A percentile compares a stretch with the other conserved stretches of the same genome.
These are phyloP conservation scores for Manis pentadactyla DNA, from an alignment of 2,797 vertebrate species.

Conservation along the genomic window DNA sequence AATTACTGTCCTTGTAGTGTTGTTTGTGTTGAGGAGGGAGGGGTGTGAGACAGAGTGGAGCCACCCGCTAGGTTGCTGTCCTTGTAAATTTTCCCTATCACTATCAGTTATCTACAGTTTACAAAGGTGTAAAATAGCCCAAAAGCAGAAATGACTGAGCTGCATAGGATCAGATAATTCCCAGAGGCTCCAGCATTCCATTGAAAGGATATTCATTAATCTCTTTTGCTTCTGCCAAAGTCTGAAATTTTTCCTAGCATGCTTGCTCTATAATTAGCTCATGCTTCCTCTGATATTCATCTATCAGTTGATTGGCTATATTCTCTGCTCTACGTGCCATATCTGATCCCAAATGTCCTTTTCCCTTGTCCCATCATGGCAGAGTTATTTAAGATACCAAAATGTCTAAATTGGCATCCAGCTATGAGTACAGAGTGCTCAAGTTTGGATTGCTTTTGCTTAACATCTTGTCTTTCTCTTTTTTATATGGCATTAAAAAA, in stretches of 20 bases:
- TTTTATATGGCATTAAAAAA: background rate
- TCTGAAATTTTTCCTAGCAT: background rate
- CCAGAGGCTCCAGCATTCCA: background rate
- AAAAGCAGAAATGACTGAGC: background rate
- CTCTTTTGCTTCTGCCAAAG: background rate
- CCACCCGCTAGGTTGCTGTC: too few relatives aligned
- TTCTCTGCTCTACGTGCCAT: background rate
- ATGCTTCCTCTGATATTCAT: background rate
- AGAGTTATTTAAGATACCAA: background rate
- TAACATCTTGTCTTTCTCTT: slow-evolving; percentile 36
- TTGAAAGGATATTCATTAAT: background rate
- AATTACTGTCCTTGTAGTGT: too few relatives aligned
- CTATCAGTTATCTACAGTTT: background rate
- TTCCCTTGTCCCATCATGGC: background rate
- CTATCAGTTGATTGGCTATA: background rate
- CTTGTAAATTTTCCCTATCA: too few relatives aligned
- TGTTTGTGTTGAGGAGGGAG: too few relatives aligned
- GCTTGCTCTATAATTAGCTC: background rate
- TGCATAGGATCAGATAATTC: background rate
- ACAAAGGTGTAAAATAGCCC: background rate
- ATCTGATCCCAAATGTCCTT: background rate
- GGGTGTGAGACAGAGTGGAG: too few relatives aligned
- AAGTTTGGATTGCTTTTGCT: background rate
- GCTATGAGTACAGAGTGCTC: background rate
- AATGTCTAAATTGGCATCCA: background rate